Conservation (phyloP, 2,113 vertebrate species). For the Myanophis thanlyinensis region DNA sequence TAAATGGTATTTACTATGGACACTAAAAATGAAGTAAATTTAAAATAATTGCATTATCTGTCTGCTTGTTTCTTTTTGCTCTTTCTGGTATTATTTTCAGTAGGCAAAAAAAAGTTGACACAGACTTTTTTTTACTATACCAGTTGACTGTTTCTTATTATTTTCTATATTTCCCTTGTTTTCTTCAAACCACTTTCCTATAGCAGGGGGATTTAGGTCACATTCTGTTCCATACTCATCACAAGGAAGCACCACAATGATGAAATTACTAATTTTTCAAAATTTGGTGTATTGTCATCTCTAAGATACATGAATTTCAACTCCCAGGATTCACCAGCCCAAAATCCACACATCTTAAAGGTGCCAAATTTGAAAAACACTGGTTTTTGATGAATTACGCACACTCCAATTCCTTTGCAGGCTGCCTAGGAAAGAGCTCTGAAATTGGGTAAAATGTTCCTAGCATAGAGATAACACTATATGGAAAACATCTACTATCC, state of each 20-base stretch:
- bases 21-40: background rate
- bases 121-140: background rate
- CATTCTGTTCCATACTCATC: background rate
- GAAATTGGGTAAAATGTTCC: background rate
- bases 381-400: background rate
- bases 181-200: background rate
- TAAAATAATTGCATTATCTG: background rate
- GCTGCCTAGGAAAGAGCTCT: background rate
- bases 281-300: background rate
- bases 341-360: background rate
- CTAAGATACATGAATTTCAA: background rate
- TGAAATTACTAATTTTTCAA: background rate
- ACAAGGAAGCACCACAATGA: background rate
- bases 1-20: background rate
- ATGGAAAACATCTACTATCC: background rate
- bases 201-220: background rate
- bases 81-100: background rate
- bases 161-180: background rate
- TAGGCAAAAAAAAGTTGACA: background rate
- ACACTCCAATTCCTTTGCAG: background rate
- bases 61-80: background rate
- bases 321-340: background rate
- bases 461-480: background rate
- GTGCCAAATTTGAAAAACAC: background rate
- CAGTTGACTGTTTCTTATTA: background rate